Conservation (phyloP, 2,113 vertebrate species). For the Daphoenositta chrysoptera region DNA sequence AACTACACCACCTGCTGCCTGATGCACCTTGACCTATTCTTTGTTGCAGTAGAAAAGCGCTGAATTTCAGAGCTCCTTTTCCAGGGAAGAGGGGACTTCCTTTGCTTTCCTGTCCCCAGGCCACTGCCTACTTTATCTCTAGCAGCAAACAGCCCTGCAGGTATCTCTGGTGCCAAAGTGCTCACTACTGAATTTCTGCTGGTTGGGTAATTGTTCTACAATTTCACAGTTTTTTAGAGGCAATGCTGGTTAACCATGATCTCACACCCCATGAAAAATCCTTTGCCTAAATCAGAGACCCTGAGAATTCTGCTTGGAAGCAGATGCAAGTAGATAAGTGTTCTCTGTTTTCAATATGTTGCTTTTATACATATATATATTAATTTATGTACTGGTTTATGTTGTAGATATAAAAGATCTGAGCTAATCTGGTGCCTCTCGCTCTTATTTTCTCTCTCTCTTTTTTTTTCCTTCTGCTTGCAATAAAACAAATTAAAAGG, state of each 20-base stretch:
- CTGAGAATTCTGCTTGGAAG: not conserved
- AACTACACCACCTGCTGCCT: not conserved
- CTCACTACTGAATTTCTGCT: not conserved
- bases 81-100: not conserved
- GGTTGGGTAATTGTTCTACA: not conserved
- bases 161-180: not conserved
- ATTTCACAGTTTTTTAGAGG: not conserved
- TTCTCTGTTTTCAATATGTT: not conserved
- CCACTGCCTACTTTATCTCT: not conserved
- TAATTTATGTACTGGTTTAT: not conserved
- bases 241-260: not conserved
- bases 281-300: not conserved
- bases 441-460: not conserved
- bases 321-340: not conserved
- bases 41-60: not conserved
- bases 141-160: not conserved
- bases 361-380: not conserved
- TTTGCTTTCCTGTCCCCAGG: not conserved
- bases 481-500: not conserved
- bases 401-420: not conserved
- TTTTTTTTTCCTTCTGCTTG: no score
- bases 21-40: not conserved
- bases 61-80: not conserved
- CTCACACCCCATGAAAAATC: not conserved
- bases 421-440: not conserved